Conservation (phyloP, 2,888 invertebrate species). For the Pomacea canaliculata region DNA sequence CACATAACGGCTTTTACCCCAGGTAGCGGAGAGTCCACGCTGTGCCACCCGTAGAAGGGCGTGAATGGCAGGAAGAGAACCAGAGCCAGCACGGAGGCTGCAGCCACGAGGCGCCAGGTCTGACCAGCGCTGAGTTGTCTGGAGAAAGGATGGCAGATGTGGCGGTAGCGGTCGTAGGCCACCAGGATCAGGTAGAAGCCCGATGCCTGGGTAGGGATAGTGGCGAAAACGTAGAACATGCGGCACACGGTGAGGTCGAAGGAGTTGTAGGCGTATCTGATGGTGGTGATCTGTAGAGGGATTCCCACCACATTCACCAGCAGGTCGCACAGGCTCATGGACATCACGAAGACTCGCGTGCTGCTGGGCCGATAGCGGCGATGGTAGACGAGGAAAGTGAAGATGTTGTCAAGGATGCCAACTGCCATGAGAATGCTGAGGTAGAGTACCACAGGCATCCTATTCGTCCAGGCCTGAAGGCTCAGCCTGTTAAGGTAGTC, state of each 20-base stretch:
- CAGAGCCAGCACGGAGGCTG: not conserved
- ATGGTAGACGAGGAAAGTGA: conserved; percentile 39
- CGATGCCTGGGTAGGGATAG: conserved; percentile 30
- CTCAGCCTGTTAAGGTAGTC: conserved; percentile 21
- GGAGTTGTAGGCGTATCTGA: conserved; percentile 41
- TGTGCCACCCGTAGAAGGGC: not conserved
- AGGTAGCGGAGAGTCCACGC: not conserved
- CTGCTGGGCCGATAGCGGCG: conserved; percentile 39
- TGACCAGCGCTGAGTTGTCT: conserved; percentile 34
- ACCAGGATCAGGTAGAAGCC: conserved; percentile 40
- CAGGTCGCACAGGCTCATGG: conserved; percentile 38
- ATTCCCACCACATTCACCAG: conserved; percentile 36
- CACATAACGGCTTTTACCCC: not conserved
- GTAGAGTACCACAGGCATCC: conserved; percentile 36
- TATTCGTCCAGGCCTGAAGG: conserved; percentile 26
- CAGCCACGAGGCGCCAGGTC: conserved; percentile 30
- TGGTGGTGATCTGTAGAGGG: conserved; percentile 40
- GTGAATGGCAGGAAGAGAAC: not conserved
- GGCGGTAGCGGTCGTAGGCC: conserved; percentile 39
- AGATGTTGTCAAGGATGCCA: conserved; percentile 35
- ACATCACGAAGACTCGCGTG: conserved; percentile 41
- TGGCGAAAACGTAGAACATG: conserved; percentile 36
- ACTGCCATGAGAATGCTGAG: conserved; percentile 31
- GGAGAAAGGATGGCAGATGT: conserved; percentile 42
- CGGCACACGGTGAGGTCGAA: conserved; percentile 36